Conservation (phyloP, 64 coral and sea anemone genomes). For the Stichodactyla helianthus region DNA sequence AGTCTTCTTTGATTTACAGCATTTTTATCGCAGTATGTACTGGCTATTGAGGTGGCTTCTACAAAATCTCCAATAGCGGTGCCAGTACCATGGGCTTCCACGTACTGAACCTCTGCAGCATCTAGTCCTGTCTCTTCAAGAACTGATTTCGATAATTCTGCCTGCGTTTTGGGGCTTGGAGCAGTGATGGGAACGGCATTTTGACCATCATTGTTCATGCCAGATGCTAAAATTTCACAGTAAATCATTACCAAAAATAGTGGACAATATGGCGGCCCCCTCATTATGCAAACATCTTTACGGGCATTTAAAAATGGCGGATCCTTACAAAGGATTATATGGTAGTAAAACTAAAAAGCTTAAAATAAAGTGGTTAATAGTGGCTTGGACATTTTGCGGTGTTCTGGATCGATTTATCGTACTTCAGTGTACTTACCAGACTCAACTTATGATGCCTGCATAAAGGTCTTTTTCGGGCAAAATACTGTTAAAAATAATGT, state of each 20-base stretch:
- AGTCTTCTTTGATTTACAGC: constrained; percentile 16
- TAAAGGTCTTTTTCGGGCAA: neutral
- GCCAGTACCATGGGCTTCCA: constrained; percentile 86
- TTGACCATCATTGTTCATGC: constrained; percentile 78
- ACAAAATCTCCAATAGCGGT: constrained; percentile 76
- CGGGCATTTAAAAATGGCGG: neutral
- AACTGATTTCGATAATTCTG: constrained; percentile 39
- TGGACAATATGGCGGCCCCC: neutral
- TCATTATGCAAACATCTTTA: neutral
- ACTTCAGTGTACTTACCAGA: constrained; percentile 12
- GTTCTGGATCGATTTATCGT: neutral
- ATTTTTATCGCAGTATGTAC: constrained; percentile 45
- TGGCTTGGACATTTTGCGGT: neutral
- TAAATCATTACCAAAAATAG: constrained; percentile 29
- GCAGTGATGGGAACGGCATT: constrained; percentile 72
- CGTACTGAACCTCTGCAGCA: constrained; percentile 61
- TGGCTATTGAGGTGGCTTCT: constrained; percentile 56
- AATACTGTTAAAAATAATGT: neutral
- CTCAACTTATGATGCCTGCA: neutral
- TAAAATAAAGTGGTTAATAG: neutral
- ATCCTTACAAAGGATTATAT: neutral
- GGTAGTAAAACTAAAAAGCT: neutral
- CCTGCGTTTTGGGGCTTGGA: constrained; percentile 60
- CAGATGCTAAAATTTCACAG: constrained; percentile 60
- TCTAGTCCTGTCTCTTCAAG: constrained; percentile 58